Conservation (phyloP, 2,113 vertebrate genomes). For the Bubo scandiacus region DNA sequence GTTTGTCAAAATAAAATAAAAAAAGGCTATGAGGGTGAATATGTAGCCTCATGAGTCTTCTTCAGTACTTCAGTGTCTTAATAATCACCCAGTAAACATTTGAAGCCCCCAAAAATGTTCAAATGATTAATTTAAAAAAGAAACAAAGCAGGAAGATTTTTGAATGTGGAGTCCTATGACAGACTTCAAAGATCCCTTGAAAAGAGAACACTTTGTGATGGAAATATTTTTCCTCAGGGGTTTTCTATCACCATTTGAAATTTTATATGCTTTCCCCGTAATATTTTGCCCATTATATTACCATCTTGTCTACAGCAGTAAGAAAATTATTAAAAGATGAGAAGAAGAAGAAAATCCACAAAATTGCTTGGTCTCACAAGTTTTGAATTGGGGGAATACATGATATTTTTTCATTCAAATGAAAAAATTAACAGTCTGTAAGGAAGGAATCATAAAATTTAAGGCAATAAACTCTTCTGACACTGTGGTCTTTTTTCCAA, state of each 20-base stretch:
- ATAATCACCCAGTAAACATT: conserved; percentile 77
- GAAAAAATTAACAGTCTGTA: background rate
- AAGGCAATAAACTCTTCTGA: background rate
- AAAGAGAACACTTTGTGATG: conserved; percentile 75
- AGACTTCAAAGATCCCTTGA: conserved; percentile 74
- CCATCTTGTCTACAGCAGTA: conserved; percentile 9
- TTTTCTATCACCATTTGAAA: conserved; percentile 64
- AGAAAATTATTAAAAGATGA: conserved; percentile 47
- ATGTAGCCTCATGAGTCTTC: conserved; percentile 60
- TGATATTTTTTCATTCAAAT: background rate
- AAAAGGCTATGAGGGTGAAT: conserved; percentile 70
- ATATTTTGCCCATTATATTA: conserved; percentile 63
- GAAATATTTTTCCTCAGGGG: conserved; percentile 72
- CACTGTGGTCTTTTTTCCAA: background rate
- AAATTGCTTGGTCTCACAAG: conserved; percentile 8
- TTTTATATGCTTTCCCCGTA: conserved; percentile 56
- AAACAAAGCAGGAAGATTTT: conserved; percentile 72
- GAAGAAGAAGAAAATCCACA: conserved; percentile 41
- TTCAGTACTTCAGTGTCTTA: conserved; percentile 63
- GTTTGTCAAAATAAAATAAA: conserved; percentile 74
- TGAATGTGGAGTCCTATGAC: conserved; percentile 58
- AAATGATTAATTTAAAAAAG: conserved; percentile 78
- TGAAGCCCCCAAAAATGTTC: conserved; percentile 68
- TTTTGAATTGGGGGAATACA: background rate
- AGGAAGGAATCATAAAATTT: background rate